phyloP scores from a whole-genome alignment of 2,888 invertebrate genomes.

The Thalpophila matura region DNA sequence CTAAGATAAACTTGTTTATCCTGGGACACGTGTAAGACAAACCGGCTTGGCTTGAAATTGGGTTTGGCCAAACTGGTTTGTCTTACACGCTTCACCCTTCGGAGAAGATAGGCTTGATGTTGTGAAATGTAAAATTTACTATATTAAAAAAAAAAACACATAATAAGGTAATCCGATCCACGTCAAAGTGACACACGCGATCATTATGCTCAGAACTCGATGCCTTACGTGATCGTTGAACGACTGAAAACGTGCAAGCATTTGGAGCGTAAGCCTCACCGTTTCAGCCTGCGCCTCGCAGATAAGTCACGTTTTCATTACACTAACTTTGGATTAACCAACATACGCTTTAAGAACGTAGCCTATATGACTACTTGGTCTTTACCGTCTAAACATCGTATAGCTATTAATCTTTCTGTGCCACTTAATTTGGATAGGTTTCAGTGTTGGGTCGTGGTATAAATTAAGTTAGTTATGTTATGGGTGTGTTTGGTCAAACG shows the following conservation, averaged over 20 bases:
- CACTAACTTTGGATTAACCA: constrained; percentile 78
- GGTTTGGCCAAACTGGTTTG: no score
- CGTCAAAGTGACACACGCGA: constrained; percentile 46
- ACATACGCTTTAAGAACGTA: constrained; percentile 54
- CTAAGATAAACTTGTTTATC: no score
- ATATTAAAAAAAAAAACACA: neutral
- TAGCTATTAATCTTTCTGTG: constrained; percentile 8
- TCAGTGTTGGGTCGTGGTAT: neutral
- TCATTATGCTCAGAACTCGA: constrained; percentile 58
- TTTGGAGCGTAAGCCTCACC: constrained; percentile 67
- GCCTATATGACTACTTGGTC: constrained; percentile 31
- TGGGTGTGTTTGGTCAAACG: neutral
- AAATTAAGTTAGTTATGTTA: neutral
- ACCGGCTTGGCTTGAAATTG: no score
- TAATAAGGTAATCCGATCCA: constrained; percentile 1
- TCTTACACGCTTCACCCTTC: no score
- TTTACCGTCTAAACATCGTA: constrained; percentile 28
- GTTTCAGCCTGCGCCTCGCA: constrained; percentile 73
- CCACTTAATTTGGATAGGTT: neutral
- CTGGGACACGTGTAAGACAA: no score
- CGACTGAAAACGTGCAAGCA: constrained; percentile 73
- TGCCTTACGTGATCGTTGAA: constrained; percentile 62
- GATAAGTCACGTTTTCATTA: constrained; percentile 86
- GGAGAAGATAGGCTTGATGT: no score
- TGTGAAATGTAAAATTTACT: no score